Evolutionary conservation across 1,140 invertebrate species (phyloP).

Genomic region (Heliconius hermathena): DNA sequence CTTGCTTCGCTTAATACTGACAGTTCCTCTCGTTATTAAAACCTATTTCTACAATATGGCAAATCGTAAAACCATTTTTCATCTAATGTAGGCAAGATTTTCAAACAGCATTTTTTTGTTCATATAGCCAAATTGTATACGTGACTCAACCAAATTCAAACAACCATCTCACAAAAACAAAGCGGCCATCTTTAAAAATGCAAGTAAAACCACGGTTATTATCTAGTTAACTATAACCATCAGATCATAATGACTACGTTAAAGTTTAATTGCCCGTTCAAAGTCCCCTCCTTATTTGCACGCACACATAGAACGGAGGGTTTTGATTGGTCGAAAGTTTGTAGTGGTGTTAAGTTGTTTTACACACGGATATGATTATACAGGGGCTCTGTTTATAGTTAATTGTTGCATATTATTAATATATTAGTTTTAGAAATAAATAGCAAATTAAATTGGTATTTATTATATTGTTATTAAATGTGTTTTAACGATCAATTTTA

Average conservation of each 20-base stretch:
- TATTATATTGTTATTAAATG: background rate
- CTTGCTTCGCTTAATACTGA: too few relatives aligned
- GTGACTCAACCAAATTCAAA: background rate
- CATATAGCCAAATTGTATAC: too few relatives aligned
- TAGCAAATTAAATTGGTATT: background rate
- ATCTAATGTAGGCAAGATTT: too few relatives aligned
- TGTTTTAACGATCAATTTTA: background rate
- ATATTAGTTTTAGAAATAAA: background rate
- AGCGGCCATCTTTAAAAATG: slow-evolving; percentile 7
- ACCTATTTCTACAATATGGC: too few relatives aligned
- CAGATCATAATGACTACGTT: slow-evolving; percentile 45
- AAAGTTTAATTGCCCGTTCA: slow-evolving; percentile 57
- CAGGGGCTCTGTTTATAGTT: slow-evolving; percentile 37
- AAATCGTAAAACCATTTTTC: too few relatives aligned
- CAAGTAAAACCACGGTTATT: slow-evolving; percentile 13
- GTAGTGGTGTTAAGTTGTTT: slow-evolving; percentile 33
- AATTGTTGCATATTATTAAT: background rate
- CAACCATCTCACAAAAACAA: background rate
- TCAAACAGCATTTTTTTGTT: too few relatives aligned
- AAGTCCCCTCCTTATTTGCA: slow-evolving; percentile 45
- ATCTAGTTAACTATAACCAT: slow-evolving; percentile 16
- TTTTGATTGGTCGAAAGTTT: slow-evolving; percentile 45
- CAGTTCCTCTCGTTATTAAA: too few relatives aligned
- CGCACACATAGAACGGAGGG: slow-evolving; percentile 42
- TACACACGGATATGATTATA: slow-evolving; percentile 50